Percentiles rank a stretch among this genome's conserved stretches.
phyloP scores from a whole-genome alignment of 2,888 invertebrate genomes.

The Campopleginae sp. region DNA sequence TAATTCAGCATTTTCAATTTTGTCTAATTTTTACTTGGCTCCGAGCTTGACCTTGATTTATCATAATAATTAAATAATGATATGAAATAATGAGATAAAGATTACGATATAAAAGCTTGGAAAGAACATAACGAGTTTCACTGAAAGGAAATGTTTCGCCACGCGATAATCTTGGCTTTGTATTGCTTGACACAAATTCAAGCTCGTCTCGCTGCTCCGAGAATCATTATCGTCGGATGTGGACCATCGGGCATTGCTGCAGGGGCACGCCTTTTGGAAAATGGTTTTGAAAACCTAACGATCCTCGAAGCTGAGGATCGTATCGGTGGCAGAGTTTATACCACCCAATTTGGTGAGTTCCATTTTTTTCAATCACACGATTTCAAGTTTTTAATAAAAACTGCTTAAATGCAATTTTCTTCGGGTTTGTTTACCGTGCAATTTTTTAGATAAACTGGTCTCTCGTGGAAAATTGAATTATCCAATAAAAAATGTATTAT shows the following conservation, averaged over 20 bases:
- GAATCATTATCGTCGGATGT: conserved; percentile 86
- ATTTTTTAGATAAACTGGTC: too few species aligned
- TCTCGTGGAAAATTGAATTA: too few species aligned
- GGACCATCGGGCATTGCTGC: conserved; percentile 86
- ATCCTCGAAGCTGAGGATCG: conserved; percentile 85
- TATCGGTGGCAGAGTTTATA: conserved; percentile 84
- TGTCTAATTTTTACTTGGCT: not conserved
- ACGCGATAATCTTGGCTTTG: conserved; percentile 33
- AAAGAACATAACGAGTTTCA: not conserved
- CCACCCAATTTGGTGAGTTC: conserved; percentile 81
- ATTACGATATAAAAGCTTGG: conserved; percentile 8
- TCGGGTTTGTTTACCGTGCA: not conserved
- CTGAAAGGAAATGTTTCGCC: conserved; percentile 28
- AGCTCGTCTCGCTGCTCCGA: conserved; percentile 43
- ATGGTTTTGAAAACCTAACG: conserved; percentile 83
- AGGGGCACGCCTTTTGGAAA: conserved; percentile 84
- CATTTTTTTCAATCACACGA: not conserved
- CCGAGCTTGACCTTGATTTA: not conserved
- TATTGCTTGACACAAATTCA: conserved; percentile 32
- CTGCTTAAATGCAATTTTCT: not conserved
- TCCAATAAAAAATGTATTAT: too few species aligned
- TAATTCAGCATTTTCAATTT: not conserved
- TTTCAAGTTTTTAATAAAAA: not conserved
- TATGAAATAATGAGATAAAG: conserved; percentile 5
- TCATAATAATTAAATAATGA: not conserved